phyloP scores from a whole-genome alignment of 2,113 vertebrate species.

The Thamnaconus septentrionalis region DNA sequence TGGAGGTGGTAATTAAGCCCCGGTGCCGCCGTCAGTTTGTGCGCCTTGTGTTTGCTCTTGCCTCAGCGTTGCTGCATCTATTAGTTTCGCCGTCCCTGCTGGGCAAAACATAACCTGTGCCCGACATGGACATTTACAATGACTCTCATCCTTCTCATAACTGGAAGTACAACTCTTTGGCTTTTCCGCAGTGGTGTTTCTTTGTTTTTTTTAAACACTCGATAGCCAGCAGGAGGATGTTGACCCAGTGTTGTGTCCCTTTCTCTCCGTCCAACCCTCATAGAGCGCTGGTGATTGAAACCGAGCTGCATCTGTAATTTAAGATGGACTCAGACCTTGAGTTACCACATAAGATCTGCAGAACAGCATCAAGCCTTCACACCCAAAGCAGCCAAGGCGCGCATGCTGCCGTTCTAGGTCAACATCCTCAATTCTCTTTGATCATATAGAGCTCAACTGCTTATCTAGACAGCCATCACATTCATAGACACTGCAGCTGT shows the following conservation, averaged over 20 bases:
- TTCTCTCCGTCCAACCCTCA: neutral
- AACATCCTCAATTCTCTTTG: no score
- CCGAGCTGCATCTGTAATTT: conserved; percentile 42
- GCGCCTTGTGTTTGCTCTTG: conserved; percentile 40
- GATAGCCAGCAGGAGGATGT: neutral
- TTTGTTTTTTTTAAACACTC: neutral
- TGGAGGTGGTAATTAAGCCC: conserved; percentile 65
- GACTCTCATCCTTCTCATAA: neutral
- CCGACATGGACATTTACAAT: conserved; percentile 3
- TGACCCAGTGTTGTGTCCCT: neutral
- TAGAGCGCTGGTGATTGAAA: conserved; percentile 13
- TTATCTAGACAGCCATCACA: neutral
- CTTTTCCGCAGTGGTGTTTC: neutral
- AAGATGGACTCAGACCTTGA: conserved; percentile 22
- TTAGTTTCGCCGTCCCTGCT: conserved; percentile 17
- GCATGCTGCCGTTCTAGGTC: no score
- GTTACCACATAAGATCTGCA: conserved; percentile 12
- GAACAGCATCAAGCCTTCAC: no score
- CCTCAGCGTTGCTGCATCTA: conserved; percentile 42
- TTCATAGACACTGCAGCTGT: neutral
- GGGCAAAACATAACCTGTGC: conserved; percentile 11
- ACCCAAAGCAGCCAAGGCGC: no score
- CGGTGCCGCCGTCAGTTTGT: conserved; percentile 58
- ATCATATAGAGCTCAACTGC: neutral
- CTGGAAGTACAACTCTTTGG: neutral